A percentile compares a stretch with the other conserved stretches of the same genome.
Evolutionary conservation across 2,888 invertebrate genomes (phyloP).

Genomic region (Gandaritis pyraliata): DNA sequence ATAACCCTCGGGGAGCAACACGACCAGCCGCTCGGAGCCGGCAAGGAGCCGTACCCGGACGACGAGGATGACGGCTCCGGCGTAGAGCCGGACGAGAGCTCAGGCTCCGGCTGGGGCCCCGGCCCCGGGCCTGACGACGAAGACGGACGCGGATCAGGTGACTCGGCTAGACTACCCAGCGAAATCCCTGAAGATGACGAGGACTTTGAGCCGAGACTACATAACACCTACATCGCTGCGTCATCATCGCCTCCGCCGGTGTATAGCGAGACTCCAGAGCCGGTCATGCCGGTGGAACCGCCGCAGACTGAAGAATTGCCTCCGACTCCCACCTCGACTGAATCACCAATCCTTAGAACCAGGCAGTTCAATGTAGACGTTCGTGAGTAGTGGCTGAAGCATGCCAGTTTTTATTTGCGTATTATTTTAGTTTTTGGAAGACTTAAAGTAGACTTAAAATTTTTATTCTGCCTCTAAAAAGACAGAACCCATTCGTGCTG

Average conservation of each 20-base stretch:
- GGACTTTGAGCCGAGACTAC: slow-evolving; percentile 61
- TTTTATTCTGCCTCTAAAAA: neutral
- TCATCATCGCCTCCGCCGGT: slow-evolving; percentile 36
- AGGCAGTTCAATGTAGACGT: slow-evolving; percentile 68
- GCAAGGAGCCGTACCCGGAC: slow-evolving; percentile 89
- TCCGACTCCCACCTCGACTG: slow-evolving; percentile 47
- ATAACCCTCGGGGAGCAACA: slow-evolving; percentile 59
- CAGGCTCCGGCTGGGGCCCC: slow-evolving; percentile 91
- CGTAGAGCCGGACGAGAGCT: slow-evolving; percentile 91
- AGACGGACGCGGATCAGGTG: slow-evolving; percentile 82
- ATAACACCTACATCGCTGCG: slow-evolving; percentile 37
- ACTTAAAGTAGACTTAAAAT: slow-evolving; percentile 37
- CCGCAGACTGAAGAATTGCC: slow-evolving; percentile 37
- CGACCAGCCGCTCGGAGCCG: slow-evolving; percentile 73
- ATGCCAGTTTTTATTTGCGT: slow-evolving; percentile 78
- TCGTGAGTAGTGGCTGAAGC: slow-evolving; percentile 83
- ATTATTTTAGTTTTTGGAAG: slow-evolving; percentile 53
- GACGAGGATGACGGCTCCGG: slow-evolving; percentile 88
- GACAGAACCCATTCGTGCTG: no score
- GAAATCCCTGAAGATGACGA: slow-evolving; percentile 75
- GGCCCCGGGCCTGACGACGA: slow-evolving; percentile 91
- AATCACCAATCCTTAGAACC: slow-evolving; percentile 59
- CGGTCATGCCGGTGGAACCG: slow-evolving; percentile 21
- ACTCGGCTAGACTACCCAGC: slow-evolving; percentile 50
- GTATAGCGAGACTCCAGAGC: slow-evolving; percentile 43